A percentile compares a stretch with the other conserved stretches of the same genome.
Evolutionary conservation across 1,140 invertebrate genomes (phyloP).

Genomic region (Anoplolepis gracilipes): DNA sequence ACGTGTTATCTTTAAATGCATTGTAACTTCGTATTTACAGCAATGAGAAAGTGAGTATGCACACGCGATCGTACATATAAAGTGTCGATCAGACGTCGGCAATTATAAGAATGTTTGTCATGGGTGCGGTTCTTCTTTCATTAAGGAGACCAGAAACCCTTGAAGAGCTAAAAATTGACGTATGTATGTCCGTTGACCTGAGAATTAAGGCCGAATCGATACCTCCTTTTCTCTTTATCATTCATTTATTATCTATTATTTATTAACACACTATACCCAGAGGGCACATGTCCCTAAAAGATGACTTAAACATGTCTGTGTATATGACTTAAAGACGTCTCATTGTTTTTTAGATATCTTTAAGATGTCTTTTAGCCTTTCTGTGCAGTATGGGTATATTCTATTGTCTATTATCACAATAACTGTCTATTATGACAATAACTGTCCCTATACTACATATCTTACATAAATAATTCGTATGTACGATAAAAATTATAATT

Average conservation of each 20-base stretch:
- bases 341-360: no score
- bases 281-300: no score
- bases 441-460: not conserved
- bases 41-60: conserved; percentile 35
- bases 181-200: conserved; percentile 70
- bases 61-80: not conserved
- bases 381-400: no score
- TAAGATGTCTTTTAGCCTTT: no score
- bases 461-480: not conserved
- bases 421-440: conserved; percentile 5
- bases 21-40: not conserved
- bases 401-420: no score
- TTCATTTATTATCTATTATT: conserved; percentile 27
- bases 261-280: no score
- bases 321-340: no score
- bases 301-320: no score
- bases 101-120: conserved; percentile 68
- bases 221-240: not conserved
- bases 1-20: not conserved
- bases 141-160: conserved; percentile 59
- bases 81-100: conserved; percentile 19
- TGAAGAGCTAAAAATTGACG: conserved; percentile 34
- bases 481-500: not conserved
- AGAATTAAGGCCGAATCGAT: conserved; percentile 70
- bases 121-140: conserved; percentile 69